phyloP scores from a whole-genome alignment of 2,888 invertebrate species.

The Drosophila nr. perissopoda region DNA sequence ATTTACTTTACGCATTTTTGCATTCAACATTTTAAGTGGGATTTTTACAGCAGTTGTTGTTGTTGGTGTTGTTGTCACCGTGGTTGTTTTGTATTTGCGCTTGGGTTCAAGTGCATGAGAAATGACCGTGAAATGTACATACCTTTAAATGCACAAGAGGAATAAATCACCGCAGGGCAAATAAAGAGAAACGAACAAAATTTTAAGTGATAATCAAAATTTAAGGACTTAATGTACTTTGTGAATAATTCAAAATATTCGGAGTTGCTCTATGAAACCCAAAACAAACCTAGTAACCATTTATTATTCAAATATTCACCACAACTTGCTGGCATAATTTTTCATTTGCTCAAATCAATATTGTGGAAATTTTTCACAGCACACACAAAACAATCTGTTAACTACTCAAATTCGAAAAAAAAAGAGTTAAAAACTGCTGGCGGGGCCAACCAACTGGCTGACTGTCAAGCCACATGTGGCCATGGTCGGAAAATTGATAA shows the following conservation, averaged over 20 bases:
- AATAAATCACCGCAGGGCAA: constrained; percentile 29
- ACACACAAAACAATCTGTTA: constrained; percentile 66
- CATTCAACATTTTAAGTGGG: constrained; percentile 56
- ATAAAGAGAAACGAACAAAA: background rate
- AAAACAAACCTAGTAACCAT: background rate
- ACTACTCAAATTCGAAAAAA: constrained; percentile 42
- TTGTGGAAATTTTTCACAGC: constrained; percentile 45
- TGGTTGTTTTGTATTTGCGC: constrained; percentile 14
- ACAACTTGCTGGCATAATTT: constrained; percentile 44
- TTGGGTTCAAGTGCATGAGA: constrained; percentile 67
- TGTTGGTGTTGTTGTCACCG: background rate
- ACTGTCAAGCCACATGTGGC: constrained; percentile 67
- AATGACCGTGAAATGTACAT: constrained; percentile 68
- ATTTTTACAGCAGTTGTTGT: constrained; percentile 19
- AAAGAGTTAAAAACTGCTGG: constrained; percentile 42
- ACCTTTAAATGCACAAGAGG: constrained; percentile 24
- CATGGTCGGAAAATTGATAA: constrained; percentile 38
- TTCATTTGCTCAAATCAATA: constrained; percentile 34
- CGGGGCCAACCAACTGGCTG: constrained; percentile 32
- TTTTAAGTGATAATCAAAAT: background rate
- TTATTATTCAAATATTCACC: constrained; percentile 23
- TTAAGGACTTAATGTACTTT: background rate
- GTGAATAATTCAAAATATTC: background rate
- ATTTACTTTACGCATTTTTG: constrained; percentile 66
- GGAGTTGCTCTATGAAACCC: background rate